A percentile compares a stretch with the other conserved stretches of the same genome.
Evolutionary conservation across 1,140 invertebrate genomes (phyloP).

Genomic region (Trinorchestia longiramus): DNA sequence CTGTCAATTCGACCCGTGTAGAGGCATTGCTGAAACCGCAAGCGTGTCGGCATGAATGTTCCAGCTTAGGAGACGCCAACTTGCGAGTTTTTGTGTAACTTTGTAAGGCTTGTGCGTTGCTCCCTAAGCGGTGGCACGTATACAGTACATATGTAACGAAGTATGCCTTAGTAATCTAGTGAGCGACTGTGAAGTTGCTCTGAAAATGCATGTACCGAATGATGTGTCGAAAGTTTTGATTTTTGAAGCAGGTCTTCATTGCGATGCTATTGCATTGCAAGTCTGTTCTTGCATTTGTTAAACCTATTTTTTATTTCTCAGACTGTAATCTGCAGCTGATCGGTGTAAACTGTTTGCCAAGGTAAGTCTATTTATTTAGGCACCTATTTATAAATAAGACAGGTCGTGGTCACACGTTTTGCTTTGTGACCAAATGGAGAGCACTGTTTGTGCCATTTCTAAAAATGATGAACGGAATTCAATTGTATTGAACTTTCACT

Average conservation of each 20-base stretch:
- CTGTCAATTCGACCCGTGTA: neutral
- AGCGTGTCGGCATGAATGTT: neutral
- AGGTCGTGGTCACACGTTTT: neutral
- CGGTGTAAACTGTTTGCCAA: neutral
- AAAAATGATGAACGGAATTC: neutral
- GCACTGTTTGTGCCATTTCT: too few relatives aligned
- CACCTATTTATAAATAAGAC: neutral
- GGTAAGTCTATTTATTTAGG: neutral
- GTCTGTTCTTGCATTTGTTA: neutral
- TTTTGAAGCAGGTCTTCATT: neutral
- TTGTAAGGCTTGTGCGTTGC: neutral
- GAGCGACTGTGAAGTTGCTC: neutral
- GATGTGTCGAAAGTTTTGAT: neutral
- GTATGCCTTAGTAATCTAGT: neutral
- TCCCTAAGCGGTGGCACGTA: neutral
- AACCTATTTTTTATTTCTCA: neutral
- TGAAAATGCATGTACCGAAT: neutral
- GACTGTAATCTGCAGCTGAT: neutral
- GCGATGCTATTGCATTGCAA: neutral
- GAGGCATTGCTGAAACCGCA: neutral
- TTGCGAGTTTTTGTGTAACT: neutral
- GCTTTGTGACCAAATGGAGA: neutral
- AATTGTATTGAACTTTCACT: neutral
- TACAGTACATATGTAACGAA: neutral
- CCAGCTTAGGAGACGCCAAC: neutral